These are phyloP conservation scores for Halichondria panicea DNA, from an alignment of 37 sponge, comb jelly and placozoan species.

Conservation along the genomic window DNA sequence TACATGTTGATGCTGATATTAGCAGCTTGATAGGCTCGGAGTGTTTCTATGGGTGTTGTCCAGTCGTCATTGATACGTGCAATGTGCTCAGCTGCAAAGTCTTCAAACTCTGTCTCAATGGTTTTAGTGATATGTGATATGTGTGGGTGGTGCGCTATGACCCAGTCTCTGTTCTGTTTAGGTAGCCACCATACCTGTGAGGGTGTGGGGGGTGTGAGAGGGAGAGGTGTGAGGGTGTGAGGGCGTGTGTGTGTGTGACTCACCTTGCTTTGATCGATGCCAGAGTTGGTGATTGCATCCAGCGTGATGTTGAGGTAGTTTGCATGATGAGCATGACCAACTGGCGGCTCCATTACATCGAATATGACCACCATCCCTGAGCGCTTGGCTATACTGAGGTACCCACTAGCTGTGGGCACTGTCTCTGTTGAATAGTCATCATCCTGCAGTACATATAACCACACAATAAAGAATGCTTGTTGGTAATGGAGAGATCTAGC, in stretches of 20 bases:
- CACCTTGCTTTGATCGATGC: slow-evolving; percentile 30
- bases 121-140: slow-evolving; percentile 43
- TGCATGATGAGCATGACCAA: slow-evolving; percentile 17
- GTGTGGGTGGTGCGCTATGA: slow-evolving; percentile 11
- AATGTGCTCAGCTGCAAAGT: slow-evolving; percentile 29
- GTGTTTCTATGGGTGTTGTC: slow-evolving; percentile 15
- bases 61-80: slow-evolving; percentile 54
- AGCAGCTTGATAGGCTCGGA: slow-evolving; percentile 29
- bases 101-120: slow-evolving; percentile 29
- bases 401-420: slow-evolving; percentile 27
- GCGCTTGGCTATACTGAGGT: slow-evolving; percentile 22
- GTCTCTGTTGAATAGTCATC: neutral
- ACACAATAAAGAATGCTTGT: neutral
- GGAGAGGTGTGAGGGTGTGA: neutral
- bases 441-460: neutral
- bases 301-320: slow-evolving; percentile 34
- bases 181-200: slow-evolving; percentile 67
- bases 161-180: slow-evolving; percentile 8
- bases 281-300: slow-evolving; percentile 21
- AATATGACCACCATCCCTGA: slow-evolving; percentile 34
- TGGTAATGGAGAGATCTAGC: neutral
- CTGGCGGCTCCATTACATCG: slow-evolving; percentile 32
- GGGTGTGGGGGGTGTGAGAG: neutral
- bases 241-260: too few species aligned
- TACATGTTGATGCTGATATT: slow-evolving; percentile 54